A percentile compares a stretch with the other conserved stretches of the same genome.
Evolutionary conservation across 2,888 invertebrate species (phyloP).

Genomic region (Heliconius ismenius): DNA sequence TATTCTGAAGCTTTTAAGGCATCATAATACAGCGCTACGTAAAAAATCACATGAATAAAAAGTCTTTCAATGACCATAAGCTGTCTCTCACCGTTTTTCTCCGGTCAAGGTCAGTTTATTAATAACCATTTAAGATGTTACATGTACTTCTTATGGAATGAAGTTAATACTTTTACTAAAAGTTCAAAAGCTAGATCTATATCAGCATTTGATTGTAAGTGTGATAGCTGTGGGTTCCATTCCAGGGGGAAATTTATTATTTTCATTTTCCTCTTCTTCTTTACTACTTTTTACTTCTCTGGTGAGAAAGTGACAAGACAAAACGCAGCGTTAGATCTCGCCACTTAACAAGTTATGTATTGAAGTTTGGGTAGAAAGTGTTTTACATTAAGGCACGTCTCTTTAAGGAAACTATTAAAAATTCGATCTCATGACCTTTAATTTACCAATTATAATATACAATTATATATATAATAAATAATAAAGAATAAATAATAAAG

Average conservation of each 20-base stretch:
- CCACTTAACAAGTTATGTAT: too few relatives aligned
- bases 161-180: neutral
- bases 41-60: slow-evolving; percentile 23
- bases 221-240: neutral
- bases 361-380: too few relatives aligned
- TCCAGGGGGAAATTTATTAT: neutral
- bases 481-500: too few relatives aligned
- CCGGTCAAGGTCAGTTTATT: slow-evolving; percentile 35
- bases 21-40: slow-evolving; percentile 6
- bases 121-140: slow-evolving; percentile 21
- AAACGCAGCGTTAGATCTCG: too few relatives aligned
- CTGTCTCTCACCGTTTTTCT: slow-evolving; percentile 26
- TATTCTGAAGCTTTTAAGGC: slow-evolving; percentile 11
- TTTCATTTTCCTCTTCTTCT: neutral
- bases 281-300: neutral
- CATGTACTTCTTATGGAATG: neutral
- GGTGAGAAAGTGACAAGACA: too few relatives aligned
- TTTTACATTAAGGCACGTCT: too few relatives aligned
- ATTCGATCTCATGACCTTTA: too few relatives aligned
- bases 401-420: too few relatives aligned
- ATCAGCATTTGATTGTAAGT: neutral
- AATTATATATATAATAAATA: too few relatives aligned
- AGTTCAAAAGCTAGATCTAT: neutral
- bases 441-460: too few relatives aligned
- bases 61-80: slow-evolving; percentile 28